Conservation (phyloP, 2,888 invertebrate genomes). For the Patella depressa region DNA sequence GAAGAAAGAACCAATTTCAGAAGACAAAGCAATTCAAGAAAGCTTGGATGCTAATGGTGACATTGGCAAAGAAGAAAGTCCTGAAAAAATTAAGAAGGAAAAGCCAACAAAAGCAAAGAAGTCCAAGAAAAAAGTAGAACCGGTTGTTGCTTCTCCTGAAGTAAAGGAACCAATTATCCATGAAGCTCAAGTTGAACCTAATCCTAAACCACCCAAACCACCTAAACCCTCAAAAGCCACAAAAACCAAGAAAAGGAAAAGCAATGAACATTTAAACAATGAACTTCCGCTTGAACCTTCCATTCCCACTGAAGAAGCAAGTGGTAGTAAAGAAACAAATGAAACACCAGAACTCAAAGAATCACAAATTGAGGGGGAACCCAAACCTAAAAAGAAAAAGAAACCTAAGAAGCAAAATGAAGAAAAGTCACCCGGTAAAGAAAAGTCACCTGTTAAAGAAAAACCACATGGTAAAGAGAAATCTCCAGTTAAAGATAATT, state of each 20-base stretch:
- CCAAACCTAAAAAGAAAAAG: constrained; percentile 14
- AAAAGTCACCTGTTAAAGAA: background rate
- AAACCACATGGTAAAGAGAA: background rate
- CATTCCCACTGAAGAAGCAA: too few species aligned
- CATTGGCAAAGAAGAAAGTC: background rate
- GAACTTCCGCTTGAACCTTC: too few species aligned
- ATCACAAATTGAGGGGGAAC: constrained; percentile 13
- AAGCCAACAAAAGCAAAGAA: background rate
- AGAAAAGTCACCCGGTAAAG: constrained; percentile 12
- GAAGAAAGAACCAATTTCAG: constrained; percentile 13
- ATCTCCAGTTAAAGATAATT: constrained; percentile 13
- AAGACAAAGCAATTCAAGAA: constrained; percentile 22
- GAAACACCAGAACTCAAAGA: constrained; percentile 23
- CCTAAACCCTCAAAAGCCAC: background rate
- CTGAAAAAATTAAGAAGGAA: background rate
- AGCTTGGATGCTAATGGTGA: constrained; percentile 18
- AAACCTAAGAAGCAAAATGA: constrained; percentile 25
- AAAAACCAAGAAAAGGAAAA: constrained; percentile 14
- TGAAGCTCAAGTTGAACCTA: background rate
- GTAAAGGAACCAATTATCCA: too few species aligned
- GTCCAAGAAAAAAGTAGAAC: background rate
- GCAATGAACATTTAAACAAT: background rate
- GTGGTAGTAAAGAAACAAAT: constrained; percentile 8
- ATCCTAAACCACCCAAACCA: background rate
- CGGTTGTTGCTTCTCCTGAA: background rate